Conservation (phyloP, 2,888 invertebrate genomes). For the Ectemnius continuus region DNA sequence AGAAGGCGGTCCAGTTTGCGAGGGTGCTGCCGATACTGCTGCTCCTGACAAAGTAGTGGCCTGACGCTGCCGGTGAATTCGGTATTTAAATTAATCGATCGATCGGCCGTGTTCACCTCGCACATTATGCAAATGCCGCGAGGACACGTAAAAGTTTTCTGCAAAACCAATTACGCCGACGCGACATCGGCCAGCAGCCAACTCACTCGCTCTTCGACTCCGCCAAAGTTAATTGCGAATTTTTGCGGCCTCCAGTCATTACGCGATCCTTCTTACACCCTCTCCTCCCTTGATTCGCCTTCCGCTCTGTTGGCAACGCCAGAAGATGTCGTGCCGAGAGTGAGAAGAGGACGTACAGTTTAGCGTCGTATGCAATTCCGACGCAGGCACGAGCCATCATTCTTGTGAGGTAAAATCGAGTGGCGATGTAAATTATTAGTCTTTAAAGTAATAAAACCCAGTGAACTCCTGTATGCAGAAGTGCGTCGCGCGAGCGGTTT, state of each 20-base stretch:
- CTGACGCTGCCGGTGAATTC: slow-evolving; percentile 63
- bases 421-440: slow-evolving; percentile 47
- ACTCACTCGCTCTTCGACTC: slow-evolving; percentile 58
- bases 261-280: slow-evolving; percentile 25
- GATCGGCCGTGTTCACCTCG: slow-evolving; percentile 74
- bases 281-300: not conserved
- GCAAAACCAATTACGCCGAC: slow-evolving; percentile 76
- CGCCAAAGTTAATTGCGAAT: slow-evolving; percentile 72
- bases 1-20: not conserved
- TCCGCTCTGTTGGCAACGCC: slow-evolving; percentile 5
- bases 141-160: slow-evolving; percentile 76
- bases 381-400: slow-evolving; percentile 58
- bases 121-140: slow-evolving; percentile 76
- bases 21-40: not conserved
- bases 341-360: not conserved
- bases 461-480: slow-evolving; percentile 22
- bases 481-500: slow-evolving; percentile 30
- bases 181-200: slow-evolving; percentile 64
- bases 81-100: slow-evolving; percentile 78
- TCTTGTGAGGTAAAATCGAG: slow-evolving; percentile 50
- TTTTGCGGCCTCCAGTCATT: slow-evolving; percentile 67
- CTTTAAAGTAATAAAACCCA: slow-evolving; percentile 34
- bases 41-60: slow-evolving; percentile 13
- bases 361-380: slow-evolving; percentile 45
- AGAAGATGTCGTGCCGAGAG: slow-evolving; percentile 10